phyloP scores from a whole-genome alignment of 2,113 vertebrate genomes.

The Antechinus stuartii region DNA sequence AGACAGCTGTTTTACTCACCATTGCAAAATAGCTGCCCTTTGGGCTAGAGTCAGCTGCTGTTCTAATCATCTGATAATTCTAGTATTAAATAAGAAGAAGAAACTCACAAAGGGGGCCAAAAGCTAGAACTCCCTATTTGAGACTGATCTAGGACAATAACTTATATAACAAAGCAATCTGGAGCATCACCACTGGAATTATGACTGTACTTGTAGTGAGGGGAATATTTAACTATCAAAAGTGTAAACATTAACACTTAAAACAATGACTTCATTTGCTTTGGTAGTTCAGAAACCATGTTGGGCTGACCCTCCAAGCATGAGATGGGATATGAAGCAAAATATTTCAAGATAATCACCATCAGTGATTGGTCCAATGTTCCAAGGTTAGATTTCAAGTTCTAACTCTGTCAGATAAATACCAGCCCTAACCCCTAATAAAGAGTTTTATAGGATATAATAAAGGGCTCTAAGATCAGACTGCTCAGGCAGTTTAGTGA shows the following conservation, averaged over 20 bases:
- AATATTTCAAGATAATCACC: not conserved
- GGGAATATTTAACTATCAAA: fast-evolving
- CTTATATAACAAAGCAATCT: not conserved
- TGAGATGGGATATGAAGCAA: not conserved
- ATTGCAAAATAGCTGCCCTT: not conserved
- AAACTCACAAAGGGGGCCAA: not conserved
- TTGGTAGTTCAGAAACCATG: not conserved
- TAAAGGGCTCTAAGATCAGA: not conserved
- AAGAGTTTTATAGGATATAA: not conserved
- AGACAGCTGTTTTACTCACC: not conserved
- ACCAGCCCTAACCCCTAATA: not conserved
- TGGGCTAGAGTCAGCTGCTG: not conserved
- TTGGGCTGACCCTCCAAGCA: not conserved
- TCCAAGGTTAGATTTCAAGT: not conserved
- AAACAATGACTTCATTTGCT: not conserved
- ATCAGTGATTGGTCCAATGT: fast-evolving
- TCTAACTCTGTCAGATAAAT: not conserved
- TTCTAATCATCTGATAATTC: not conserved
- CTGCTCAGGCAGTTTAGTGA: not conserved
- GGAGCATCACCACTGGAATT: not conserved
- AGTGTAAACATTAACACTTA: not conserved
- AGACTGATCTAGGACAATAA: not conserved
- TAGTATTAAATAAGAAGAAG: not conserved
- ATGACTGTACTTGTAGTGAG: not conserved
- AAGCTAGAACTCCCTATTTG: not conserved